A percentile compares a stretch with the other conserved stretches of the same genome.
Conservation (phyloP, 2,888 invertebrate species). For the Erebia epiphron region DNA sequence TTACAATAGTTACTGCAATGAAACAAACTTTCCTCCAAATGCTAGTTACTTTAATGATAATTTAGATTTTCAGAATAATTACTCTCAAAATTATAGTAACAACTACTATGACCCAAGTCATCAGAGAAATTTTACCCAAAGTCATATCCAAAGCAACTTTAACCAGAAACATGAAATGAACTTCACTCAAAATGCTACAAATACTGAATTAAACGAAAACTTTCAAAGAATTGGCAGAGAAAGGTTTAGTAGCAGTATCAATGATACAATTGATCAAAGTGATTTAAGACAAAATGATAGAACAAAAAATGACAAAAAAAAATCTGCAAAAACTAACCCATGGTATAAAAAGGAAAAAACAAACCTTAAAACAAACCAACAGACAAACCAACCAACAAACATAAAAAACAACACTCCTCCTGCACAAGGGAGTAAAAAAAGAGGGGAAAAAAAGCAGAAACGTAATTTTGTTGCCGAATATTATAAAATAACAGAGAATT, state of each 20-base stretch:
- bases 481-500: background rate
- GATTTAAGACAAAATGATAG: background rate
- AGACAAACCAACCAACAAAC: too few relatives aligned
- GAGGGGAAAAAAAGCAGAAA: background rate
- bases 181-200: background rate
- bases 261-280: background rate
- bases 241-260: background rate
- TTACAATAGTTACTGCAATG: background rate
- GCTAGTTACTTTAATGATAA: background rate
- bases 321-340: background rate
- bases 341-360: background rate
- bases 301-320: background rate
- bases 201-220: background rate
- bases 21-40: background rate
- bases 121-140: constrained; percentile 2
- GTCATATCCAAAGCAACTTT: too few relatives aligned
- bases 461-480: background rate
- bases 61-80: too few relatives aligned
- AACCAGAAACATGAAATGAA: background rate
- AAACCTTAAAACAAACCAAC: too few relatives aligned
- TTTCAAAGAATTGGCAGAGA: background rate
- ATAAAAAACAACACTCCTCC: background rate
- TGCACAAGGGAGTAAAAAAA: background rate
- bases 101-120: background rate
- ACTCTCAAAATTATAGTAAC: background rate